Base-by-base conservation (phyloP, 2,888 invertebrate species). In the Amphipoea oculea region DNA sequence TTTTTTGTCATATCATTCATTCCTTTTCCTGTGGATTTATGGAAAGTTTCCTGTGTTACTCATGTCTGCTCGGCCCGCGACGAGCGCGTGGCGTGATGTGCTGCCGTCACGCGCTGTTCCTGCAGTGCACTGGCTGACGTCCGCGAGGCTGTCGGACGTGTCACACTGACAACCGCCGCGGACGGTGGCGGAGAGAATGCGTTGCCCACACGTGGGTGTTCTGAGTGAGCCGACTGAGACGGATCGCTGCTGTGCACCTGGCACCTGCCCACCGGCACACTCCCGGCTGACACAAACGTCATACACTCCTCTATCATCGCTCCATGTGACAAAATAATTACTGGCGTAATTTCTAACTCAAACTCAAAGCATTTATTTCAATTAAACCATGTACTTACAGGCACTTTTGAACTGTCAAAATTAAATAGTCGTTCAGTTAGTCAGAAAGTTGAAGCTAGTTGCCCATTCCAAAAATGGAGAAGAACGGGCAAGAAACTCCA, bases 1-100 rank as follows among this genome's bases (percentile, higher is more conserved):
- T 81, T 14, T 75, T 75, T 81, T 81, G 81, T 81, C 81, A 75
- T 81, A 70, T 67, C 20, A 70, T 63, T 73, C 75, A 42, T 57
- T 69, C 20, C 51, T 57, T 60, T 62, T 67, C 51, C 45, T 48
- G 68, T 63, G 40, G 17, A 73, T 60, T 20, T 57, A 63, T 67
- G 81, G 63, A 80, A 80, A 73, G 29, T 81, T 80, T 63, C 40
- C 29, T 14, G 42, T 40, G 45, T 65, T 23, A 71, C 23, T 65
- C 40, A 54, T 23, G 7, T 72, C 60, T 62, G 42, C 57, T 23
- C 20, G 20, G 6, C 14, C 36, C 40, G 23, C 66, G 29, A 23
- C 17, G 57, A 20, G 20, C 45, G 9, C 63, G 80, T 57, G 80
- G 79, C 60, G 42, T 69, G 42, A 72, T 62, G 51, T 42, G 57